These are phyloP conservation scores for Sphenodon punctatus DNA, from an alignment of 2,797 vertebrate species.

Conservation along the genomic window DNA sequence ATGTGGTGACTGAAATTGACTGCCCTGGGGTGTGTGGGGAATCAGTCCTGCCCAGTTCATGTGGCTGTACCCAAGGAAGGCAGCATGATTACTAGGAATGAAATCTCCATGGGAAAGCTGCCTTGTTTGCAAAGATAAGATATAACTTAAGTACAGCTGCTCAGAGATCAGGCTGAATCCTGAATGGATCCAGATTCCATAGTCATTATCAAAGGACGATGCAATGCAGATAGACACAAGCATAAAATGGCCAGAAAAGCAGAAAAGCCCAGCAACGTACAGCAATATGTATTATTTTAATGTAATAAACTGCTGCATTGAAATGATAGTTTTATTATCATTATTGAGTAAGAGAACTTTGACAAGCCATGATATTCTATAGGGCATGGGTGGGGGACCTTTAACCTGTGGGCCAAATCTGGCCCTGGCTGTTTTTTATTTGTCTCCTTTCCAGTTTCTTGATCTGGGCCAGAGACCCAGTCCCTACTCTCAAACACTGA, in stretches of 20 bases:
- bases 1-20: no score
- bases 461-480: no score
- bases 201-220: not conserved
- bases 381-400: no score
- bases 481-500: no score
- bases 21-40: no score
- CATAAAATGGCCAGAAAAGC: fast-evolving
- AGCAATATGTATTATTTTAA: not conserved
- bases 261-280: not conserved
- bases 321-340: not conserved
- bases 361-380: not conserved
- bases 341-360: not conserved
- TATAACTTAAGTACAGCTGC: not conserved
- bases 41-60: no score
- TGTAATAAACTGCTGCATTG: not conserved
- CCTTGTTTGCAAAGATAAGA: not conserved
- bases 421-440: no score
- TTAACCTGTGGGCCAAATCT: no score
- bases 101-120: not conserved
- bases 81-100: not conserved
- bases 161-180: not conserved
- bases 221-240: not conserved
- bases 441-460: no score
- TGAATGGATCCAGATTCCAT: not conserved
- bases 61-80: no score